Percentiles rank a stretch among this genome's conserved stretches.
Conservation (phyloP, 2,113 vertebrate genomes). For the Amblyornis subalaris region DNA sequence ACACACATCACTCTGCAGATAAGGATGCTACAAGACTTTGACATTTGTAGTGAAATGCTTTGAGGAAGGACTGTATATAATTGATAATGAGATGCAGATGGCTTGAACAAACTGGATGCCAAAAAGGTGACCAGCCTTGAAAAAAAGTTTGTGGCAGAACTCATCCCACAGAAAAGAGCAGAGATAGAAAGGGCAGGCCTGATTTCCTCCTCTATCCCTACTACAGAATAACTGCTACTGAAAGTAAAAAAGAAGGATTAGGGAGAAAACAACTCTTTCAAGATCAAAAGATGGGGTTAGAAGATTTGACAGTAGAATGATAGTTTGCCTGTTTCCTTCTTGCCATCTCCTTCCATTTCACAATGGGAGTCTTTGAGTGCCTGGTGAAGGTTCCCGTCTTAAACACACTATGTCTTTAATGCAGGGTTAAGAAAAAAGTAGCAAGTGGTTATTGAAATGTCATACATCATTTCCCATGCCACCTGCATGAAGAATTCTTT, state of each 20-base stretch:
- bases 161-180: background rate
- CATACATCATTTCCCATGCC: background rate
- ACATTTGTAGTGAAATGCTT: constrained; percentile 16
- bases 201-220: background rate
- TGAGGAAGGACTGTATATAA: background rate
- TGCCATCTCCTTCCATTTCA: background rate
- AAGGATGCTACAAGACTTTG: constrained; percentile 7
- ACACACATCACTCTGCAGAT: constrained; percentile 31
- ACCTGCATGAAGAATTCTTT: background rate
- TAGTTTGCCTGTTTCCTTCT: background rate
- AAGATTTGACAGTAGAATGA: background rate
- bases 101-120: background rate
- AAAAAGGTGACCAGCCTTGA: background rate
- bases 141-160: background rate
- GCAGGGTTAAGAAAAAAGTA: background rate
- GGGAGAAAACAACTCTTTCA: background rate
- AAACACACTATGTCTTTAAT: background rate
- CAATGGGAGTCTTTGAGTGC: background rate
- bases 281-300: background rate
- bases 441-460: background rate
- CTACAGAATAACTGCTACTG: background rate
- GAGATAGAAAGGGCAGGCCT: background rate
- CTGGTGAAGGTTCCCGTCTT: background rate
- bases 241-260: background rate
- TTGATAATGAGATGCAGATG: constrained; percentile 13